phyloP scores from a whole-genome alignment of 2,113 vertebrate species.

The Dryoscopus gambensis region DNA sequence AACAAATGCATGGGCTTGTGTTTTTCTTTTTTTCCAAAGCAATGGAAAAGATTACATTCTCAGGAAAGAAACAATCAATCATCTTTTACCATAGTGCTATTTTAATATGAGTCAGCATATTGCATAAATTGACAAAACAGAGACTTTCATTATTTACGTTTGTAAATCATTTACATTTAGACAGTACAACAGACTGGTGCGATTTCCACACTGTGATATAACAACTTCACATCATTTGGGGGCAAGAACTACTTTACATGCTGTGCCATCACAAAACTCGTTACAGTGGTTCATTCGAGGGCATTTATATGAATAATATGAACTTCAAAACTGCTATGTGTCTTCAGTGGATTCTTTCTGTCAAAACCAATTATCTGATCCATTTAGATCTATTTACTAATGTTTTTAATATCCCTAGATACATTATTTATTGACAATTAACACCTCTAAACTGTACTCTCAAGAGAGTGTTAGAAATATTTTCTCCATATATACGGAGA shows the following conservation, averaged over 20 bases:
- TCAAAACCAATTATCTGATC: background rate
- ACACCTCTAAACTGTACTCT: background rate
- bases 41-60: background rate
- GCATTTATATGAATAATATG: background rate
- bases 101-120: background rate
- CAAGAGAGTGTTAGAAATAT: background rate
- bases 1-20: background rate
- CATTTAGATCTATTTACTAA: background rate
- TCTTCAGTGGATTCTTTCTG: background rate
- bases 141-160: constrained; percentile 3
- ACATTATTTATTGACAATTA: background rate
- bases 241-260: background rate
- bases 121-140: background rate
- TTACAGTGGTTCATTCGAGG: background rate
- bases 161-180: constrained; percentile 8
- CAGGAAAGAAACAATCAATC: background rate
- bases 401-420: background rate
- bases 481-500: background rate
- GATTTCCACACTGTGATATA: background rate
- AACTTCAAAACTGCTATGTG: background rate
- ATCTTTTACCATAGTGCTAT: background rate
- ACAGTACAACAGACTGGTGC: background rate
- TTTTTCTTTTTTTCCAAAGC: background rate
- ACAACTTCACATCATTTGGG: background rate
- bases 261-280: background rate